Conservation (phyloP, 1,140 invertebrate genomes). For the Scaptodrosophila lebanonensis region DNA sequence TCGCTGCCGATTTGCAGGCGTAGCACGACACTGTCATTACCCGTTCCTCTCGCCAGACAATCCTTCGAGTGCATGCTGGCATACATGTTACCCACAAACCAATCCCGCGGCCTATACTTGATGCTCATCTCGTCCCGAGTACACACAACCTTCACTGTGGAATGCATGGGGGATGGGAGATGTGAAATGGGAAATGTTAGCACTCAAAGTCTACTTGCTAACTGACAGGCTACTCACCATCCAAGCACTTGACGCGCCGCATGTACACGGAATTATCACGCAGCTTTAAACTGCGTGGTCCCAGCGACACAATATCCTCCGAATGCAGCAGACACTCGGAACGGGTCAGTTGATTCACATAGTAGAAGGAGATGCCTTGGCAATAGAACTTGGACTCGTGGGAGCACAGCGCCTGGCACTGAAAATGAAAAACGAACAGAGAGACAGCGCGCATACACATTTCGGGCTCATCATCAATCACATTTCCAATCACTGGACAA, state of each 20-base stretch:
- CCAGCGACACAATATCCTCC: constrained; percentile 78
- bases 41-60: constrained; percentile 77
- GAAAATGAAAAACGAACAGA: constrained; percentile 19
- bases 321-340: constrained; percentile 78
- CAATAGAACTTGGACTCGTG: constrained; percentile 70
- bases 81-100: constrained; percentile 81
- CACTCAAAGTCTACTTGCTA: too few relatives aligned
- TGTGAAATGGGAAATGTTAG: too few relatives aligned
- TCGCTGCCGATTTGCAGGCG: constrained; percentile 65
- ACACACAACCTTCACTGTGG: constrained; percentile 81
- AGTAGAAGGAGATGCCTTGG: constrained; percentile 68
- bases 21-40: constrained; percentile 58
- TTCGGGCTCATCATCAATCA: constrained; percentile 54
- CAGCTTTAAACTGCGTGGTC: constrained; percentile 76
- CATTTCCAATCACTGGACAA: constrained; percentile 44
- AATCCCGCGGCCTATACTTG: constrained; percentile 79
- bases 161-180: constrained; percentile 66
- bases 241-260: constrained; percentile 78
- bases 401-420: constrained; percentile 70
- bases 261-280: constrained; percentile 75
- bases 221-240: constrained; percentile 68
- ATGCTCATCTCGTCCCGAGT: constrained; percentile 79
- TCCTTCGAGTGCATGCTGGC: constrained; percentile 81
- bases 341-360: constrained; percentile 39
- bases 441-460: background rate